A percentile compares a stretch with the other conserved stretches of the same genome.
These are phyloP conservation scores for Eleginops maclovinus DNA, from an alignment of 2,113 vertebrate species.

Conservation along the genomic window DNA sequence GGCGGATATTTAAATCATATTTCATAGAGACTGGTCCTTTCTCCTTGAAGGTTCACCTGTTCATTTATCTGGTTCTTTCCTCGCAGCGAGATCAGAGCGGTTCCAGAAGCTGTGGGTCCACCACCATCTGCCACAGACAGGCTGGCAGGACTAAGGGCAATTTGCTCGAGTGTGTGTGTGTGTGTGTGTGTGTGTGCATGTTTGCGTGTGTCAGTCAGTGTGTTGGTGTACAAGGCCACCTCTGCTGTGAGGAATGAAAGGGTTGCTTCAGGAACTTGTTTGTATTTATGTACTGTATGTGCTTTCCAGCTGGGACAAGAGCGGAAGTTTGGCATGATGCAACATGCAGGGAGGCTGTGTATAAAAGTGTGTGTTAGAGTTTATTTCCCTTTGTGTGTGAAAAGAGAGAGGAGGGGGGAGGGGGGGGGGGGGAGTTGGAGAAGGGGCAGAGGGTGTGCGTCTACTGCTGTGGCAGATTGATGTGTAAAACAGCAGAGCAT, in stretches of 20 bases:
- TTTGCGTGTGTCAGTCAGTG: slow-evolving; percentile 20
- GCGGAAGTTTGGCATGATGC: slow-evolving; percentile 31
- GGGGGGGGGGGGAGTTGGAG: not conserved
- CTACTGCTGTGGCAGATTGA: slow-evolving; percentile 59
- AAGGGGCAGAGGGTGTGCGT: slow-evolving; percentile 26
- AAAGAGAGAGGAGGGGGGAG: not conserved
- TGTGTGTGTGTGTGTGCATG: slow-evolving; percentile 23
- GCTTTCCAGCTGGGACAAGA: slow-evolving; percentile 50
- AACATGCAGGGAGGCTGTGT: slow-evolving; percentile 19
- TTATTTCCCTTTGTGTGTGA: not conserved
- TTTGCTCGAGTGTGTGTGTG: slow-evolving; percentile 49
- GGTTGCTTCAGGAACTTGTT: slow-evolving; percentile 51
- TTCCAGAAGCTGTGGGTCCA: slow-evolving; percentile 61
- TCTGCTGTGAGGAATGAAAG: slow-evolving; percentile 63
- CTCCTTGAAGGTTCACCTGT: slow-evolving; percentile 53
- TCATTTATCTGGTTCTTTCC: slow-evolving; percentile 56
- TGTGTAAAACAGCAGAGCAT: slow-evolving; percentile 60
- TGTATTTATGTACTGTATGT: slow-evolving; percentile 47
- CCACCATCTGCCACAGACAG: slow-evolving; percentile 71
- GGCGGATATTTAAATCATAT: not conserved
- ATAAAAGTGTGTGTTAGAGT: slow-evolving; percentile 3
- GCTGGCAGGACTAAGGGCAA: slow-evolving; percentile 52
- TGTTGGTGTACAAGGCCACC: slow-evolving; percentile 36
- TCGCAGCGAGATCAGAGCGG: slow-evolving; percentile 50
- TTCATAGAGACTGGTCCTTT: slow-evolving; percentile 4